Percentiles rank a stretch among this genome's conserved stretches.
These are phyloP conservation scores for Uloborus diversus DNA, from an alignment of 1,140 invertebrate genomes.

Conservation along the genomic window DNA sequence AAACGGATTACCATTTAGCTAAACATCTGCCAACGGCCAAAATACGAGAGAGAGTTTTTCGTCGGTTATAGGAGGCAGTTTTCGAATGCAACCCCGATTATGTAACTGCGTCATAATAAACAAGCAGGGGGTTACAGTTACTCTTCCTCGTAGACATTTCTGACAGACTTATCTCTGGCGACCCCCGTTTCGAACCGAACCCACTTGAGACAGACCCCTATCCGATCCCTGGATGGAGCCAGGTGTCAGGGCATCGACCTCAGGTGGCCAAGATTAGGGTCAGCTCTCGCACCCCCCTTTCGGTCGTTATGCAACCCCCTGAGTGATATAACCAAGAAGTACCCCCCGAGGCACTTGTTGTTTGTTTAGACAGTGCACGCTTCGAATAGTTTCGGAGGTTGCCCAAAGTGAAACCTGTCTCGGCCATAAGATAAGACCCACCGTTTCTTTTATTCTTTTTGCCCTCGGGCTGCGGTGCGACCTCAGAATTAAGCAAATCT, in stretches of 20 bases:
- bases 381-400: slow-evolving; percentile 32
- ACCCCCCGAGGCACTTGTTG: slow-evolving; percentile 54
- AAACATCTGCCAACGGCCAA: too few relatives aligned
- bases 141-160: slow-evolving; percentile 44
- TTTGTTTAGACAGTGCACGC: slow-evolving; percentile 49
- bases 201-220: slow-evolving; percentile 36
- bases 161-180: slow-evolving; percentile 44
- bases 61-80: too few relatives aligned
- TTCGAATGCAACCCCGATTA: slow-evolving; percentile 34
- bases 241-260: slow-evolving; percentile 47
- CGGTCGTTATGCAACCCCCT: slow-evolving; percentile 38
- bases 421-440: background rate
- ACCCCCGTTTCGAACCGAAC: slow-evolving; percentile 1
- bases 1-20: too few relatives aligned
- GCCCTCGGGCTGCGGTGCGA: too few relatives aligned
- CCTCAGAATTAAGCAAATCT: too few relatives aligned
- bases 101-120: slow-evolving; percentile 45
- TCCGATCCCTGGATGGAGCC: slow-evolving; percentile 21
- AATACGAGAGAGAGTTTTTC: too few relatives aligned
- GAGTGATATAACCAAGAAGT: slow-evolving; percentile 28
- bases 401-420: slow-evolving; percentile 26
- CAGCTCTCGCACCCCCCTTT: slow-evolving; percentile 20
- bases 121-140: slow-evolving; percentile 35
- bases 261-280: too few relatives aligned
- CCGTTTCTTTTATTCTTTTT: background rate